Percentiles rank a stretch among this genome's conserved stretches.
phyloP scores from a whole-genome alignment of 2,797 vertebrate species.

The Hemitrygon akajei region DNA sequence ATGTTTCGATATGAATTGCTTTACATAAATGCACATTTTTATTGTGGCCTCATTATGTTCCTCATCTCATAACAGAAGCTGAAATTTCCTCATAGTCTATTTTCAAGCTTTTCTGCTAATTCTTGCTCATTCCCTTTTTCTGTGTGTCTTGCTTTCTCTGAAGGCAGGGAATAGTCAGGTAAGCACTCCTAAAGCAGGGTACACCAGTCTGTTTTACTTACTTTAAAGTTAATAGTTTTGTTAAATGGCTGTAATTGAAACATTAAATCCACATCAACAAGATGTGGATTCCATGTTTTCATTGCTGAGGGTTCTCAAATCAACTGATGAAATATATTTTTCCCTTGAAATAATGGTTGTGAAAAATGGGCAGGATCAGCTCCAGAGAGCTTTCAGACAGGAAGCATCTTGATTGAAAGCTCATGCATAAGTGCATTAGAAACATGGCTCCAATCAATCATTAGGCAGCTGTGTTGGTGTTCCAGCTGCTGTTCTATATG shows the following conservation, averaged over 20 bases:
- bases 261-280: not conserved
- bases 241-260: not conserved
- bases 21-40: not conserved
- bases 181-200: slow-evolving; percentile 54
- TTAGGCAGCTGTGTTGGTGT: not conserved
- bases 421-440: not conserved
- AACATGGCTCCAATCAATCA: not conserved
- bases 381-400: not conserved
- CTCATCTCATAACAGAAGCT: slow-evolving; percentile 42
- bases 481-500: not conserved
- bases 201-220: not conserved
- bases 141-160: slow-evolving; percentile 66
- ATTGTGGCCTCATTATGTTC: slow-evolving; percentile 39
- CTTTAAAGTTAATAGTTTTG: not conserved
- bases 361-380: not conserved
- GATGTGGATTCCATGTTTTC: too few relatives aligned
- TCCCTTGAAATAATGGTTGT: not conserved
- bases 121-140: slow-evolving; percentile 44
- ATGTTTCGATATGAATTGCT: not conserved
- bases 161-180: slow-evolving; percentile 98
- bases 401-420: not conserved
- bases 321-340: not conserved
- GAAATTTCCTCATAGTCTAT: not conserved
- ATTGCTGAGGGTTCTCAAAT: not conserved
- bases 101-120: slow-evolving; percentile 39